Base-by-base conservation (phyloP, 2,113 vertebrate genomes). In the Marmota flaviventris region DNA sequence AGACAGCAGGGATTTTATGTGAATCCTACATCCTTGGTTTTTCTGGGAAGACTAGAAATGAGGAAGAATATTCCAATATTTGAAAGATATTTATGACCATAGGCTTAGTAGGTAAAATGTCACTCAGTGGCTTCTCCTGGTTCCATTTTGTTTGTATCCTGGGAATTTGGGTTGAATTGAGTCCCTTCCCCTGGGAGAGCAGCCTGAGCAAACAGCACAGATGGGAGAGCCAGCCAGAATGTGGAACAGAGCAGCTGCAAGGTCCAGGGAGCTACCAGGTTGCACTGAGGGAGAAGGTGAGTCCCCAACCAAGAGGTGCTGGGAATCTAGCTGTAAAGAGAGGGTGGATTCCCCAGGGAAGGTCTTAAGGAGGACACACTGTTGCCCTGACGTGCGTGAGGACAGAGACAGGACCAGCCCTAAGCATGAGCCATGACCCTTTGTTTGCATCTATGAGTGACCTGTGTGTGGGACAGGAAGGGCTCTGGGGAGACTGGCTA, bases 371-470 rank as follows among this genome's bases (percentile, higher is more conserved):
- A 56, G 18, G 56, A 18, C 17, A 20, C 53, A 56, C 17, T 1
- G 1, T n/a, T 48, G 12, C 0, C 10, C 42, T 1, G 51, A 7
- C 4, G 0, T 67, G 34, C 24, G 18, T 29, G 22, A 92, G 13
- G 14, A 5, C 37, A 39, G 63, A 42, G 5, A 12, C 11, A 34
- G 72, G 37, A 10, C 18, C 7, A 1, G 10, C 22, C 8, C 12
- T 45, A 20, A 4, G 67, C 1, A 6, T 27, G 11, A 27, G 25
- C 20, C 75, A 4, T 0, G 16, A 2, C 7, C 2, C 56, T 94
- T 25, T 48, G 37, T 39, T 75, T 63, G 29, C 25, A 29, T 12
- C 27, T 37, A 3, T 8, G 58, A 42, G 42, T 42, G 42, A 42
- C 42, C 42, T 42, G 42, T 42, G 42, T 42, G 42, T 42, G 42